Percentiles rank a stretch among this genome's conserved stretches.
Evolutionary conservation across 2,888 invertebrate genomes (phyloP).

Genomic region (Epinotia nisella): DNA sequence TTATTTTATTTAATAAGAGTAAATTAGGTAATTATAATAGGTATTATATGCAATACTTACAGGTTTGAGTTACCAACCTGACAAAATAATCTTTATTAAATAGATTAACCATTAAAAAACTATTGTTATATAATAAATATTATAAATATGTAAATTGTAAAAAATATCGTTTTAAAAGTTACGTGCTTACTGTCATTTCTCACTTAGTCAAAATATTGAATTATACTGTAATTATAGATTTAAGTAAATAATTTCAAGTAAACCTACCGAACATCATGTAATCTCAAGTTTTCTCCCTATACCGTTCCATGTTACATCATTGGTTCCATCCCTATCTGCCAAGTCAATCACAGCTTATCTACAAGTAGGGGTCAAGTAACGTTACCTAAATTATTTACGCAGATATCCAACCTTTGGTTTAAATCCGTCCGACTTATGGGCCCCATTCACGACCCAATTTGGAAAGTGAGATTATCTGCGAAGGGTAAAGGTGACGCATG

Average conservation of each 20-base stretch:
- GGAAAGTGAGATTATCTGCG: conserved; percentile 39
- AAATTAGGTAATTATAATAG: background rate
- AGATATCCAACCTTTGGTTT: conserved; percentile 43
- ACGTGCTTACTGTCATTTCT: too few relatives aligned
- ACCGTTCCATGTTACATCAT: too few relatives aligned
- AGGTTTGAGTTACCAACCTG: too few relatives aligned
- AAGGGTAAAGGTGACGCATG: conserved; percentile 43
- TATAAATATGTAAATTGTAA: too few relatives aligned
- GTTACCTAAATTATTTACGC: conserved; percentile 43
- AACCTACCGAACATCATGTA: background rate
- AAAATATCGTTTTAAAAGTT: too few relatives aligned
- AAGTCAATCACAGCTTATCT: conserved; percentile 37
- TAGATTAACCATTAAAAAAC: too few relatives aligned
- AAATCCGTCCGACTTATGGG: conserved; percentile 42
- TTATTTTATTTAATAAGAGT: background rate
- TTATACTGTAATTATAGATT: too few relatives aligned
- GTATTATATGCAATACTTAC: too few relatives aligned
- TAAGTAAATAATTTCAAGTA: background rate
- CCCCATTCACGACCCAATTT: conserved; percentile 43
- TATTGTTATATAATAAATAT: too few relatives aligned
- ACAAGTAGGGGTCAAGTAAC: conserved; percentile 38
- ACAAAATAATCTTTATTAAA: too few relatives aligned
- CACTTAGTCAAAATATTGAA: too few relatives aligned
- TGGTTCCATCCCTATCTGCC: conserved; percentile 24
- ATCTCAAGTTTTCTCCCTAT: conserved; percentile 17